These are phyloP conservation scores for Spicauda simplicius DNA, from an alignment of 2,888 invertebrate genomes.

Conservation along the genomic window DNA sequence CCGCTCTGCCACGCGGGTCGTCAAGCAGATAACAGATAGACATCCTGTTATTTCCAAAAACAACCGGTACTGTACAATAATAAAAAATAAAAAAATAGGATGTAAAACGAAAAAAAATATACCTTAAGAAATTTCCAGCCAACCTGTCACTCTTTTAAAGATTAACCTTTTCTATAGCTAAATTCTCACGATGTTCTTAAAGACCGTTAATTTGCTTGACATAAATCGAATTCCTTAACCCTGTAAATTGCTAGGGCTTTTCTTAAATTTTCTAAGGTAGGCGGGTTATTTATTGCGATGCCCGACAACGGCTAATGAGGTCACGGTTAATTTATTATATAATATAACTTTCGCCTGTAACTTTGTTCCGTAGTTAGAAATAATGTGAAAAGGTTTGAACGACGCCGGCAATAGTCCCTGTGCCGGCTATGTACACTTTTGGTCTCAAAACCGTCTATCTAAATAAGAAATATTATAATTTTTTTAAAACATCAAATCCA, in stretches of 20 bases:
- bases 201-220: conserved; percentile 41
- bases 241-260: conserved; percentile 46
- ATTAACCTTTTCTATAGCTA: not conserved
- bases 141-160: not conserved
- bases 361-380: not conserved
- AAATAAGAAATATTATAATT: no score
- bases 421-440: no score
- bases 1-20: no score
- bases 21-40: no score
- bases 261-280: conserved; percentile 58
- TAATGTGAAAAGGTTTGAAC: no score
- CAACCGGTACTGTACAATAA: not conserved
- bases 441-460: no score
- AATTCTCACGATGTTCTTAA: conserved; percentile 16
- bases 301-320: conserved; percentile 56
- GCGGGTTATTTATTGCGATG: conserved; percentile 53
- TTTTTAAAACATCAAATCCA: no score
- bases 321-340: conserved; percentile 59
- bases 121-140: no score
- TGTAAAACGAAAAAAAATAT: not conserved
- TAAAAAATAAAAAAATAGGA: not conserved
- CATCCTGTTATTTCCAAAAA: no score
- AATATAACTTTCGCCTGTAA: not conserved
- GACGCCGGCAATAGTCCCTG: no score
- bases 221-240: conserved; percentile 41